Evolutionary conservation across 2,113 vertebrate species (phyloP).

Genomic region (Cochlearius cochlearius): DNA sequence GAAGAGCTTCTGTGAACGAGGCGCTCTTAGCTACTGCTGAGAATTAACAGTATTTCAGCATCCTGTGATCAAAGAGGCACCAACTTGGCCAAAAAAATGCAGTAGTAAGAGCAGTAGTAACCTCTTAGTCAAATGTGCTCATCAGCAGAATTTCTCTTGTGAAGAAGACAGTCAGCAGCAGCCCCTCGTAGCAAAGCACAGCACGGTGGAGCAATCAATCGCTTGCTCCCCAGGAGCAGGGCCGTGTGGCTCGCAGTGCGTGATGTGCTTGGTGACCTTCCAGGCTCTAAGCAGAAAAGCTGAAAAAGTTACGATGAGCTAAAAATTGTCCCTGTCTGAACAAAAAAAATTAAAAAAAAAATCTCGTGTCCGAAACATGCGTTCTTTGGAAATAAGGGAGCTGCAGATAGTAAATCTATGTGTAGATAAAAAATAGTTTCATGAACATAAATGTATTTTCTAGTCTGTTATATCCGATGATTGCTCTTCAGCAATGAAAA

Average conservation of each 20-base stretch:
- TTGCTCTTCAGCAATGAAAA: not conserved
- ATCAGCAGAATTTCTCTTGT: not conserved
- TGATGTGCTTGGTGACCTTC: not conserved
- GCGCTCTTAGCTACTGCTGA: not conserved
- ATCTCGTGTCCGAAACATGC: not conserved
- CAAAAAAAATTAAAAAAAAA: no score
- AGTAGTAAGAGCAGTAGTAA: not conserved
- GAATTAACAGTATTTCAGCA: not conserved
- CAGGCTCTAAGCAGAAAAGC: not conserved
- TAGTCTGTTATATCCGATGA: not conserved
- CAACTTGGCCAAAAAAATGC: not conserved
- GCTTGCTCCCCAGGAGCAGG: not conserved
- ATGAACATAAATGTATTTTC: not conserved
- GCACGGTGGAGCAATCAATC: no score
- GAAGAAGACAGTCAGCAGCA: not conserved
- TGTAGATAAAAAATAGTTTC: not conserved
- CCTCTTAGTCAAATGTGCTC: not conserved
- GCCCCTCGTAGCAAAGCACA: not conserved
- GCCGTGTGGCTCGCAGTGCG: accelerated
- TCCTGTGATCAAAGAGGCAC: not conserved
- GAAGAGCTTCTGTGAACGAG: not conserved
- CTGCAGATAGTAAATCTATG: not conserved
- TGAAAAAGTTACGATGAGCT: not conserved
- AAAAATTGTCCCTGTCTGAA: not conserved
- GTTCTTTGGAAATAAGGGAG: not conserved